A percentile compares a stretch with the other conserved stretches of the same genome.
Conservation (phyloP, 92 coral and sea anemone species). For the Bergia puertoricense region DNA sequence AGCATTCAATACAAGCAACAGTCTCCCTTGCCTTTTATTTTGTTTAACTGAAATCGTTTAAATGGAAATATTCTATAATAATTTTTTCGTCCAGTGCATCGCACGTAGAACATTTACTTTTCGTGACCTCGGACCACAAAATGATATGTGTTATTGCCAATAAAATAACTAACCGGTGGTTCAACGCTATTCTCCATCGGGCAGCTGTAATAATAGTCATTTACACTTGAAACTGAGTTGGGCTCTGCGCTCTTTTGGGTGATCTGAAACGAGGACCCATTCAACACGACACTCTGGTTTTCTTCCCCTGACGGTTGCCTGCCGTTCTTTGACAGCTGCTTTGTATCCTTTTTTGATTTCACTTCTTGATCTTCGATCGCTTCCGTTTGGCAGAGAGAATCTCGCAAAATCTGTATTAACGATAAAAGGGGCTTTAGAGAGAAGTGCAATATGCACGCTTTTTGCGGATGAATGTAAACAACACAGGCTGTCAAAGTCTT, state of each 20-base stretch:
- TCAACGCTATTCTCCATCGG: neutral
- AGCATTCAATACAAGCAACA: constrained; percentile 10
- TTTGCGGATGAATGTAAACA: neutral
- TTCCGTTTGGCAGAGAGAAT: neutral
- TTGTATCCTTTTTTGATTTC: neutral
- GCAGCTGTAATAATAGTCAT: no score
- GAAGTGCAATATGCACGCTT: neutral
- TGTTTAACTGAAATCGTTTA: constrained; percentile 9
- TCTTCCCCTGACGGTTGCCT: neutral
- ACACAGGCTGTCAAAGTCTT: neutral
- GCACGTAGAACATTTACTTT: neutral
- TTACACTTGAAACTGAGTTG: no score
- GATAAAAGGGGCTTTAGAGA: constrained; percentile 3
- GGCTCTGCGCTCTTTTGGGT: no score
- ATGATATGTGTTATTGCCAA: neutral
- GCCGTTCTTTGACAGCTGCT: neutral
- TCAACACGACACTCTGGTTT: neutral
- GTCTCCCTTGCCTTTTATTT: constrained; percentile 9
- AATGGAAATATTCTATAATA: neutral
- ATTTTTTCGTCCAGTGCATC: constrained; percentile 5
- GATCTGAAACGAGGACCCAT: no score
- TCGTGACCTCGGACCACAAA: neutral
- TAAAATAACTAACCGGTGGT: neutral
- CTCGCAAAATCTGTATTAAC: neutral
- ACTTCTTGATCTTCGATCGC: neutral